A percentile compares a stretch with the other conserved stretches of the same genome.
These are phyloP conservation scores for Actinia tenebrosa DNA, from an alignment of 64 coral and sea anemone species.

Conservation along the genomic window DNA sequence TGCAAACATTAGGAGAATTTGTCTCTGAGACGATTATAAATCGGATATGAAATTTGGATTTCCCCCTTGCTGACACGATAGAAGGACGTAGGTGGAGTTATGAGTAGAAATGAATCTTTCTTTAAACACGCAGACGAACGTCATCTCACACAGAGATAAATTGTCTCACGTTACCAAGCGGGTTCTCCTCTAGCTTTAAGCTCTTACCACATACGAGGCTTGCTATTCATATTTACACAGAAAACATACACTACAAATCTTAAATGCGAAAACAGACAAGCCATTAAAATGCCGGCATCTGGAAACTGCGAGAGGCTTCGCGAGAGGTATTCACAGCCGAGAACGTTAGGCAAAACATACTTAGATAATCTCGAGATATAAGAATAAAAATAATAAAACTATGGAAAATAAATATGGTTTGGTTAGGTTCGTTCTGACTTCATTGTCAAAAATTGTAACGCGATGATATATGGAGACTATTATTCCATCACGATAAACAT, in stretches of 20 bases:
- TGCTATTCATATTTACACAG: background rate
- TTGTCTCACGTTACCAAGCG: background rate
- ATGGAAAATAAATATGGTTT: background rate
- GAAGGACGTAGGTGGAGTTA: background rate
- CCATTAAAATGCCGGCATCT: slow-evolving; percentile 1
- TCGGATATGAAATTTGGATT: background rate
- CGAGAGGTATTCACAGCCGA: background rate
- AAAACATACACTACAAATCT: background rate
- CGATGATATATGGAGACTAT: background rate
- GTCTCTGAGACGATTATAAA: background rate
- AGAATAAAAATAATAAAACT: background rate
- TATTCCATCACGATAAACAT: background rate
- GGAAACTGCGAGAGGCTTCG: background rate
- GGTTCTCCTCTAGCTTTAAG: background rate
- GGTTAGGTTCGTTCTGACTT: background rate
- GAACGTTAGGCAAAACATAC: background rate
- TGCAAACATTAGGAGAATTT: background rate
- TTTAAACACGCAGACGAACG: background rate
- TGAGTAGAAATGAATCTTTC: background rate
- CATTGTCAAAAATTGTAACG: background rate
- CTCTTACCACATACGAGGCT: background rate
- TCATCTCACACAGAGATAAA: background rate
- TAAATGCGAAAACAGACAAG: background rate
- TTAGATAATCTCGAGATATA: background rate
- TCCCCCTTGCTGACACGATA: background rate